phyloP scores from a whole-genome alignment of 2,113 vertebrate genomes.

The Aviceda subcristata region DNA sequence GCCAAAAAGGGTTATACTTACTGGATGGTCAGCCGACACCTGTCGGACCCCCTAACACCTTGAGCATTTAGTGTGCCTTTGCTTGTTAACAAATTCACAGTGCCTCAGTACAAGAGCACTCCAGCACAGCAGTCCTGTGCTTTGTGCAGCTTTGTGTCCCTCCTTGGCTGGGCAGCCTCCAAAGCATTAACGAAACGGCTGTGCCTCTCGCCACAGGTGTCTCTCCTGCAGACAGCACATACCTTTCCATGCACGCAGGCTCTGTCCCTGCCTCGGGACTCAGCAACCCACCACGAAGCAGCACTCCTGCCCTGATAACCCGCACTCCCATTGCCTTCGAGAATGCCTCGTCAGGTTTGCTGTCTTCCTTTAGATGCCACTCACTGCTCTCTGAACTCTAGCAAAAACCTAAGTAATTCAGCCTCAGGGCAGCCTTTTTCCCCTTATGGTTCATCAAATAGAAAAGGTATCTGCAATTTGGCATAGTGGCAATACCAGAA shows the following conservation, averaged over 20 bases:
- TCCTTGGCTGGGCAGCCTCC: fast-evolving
- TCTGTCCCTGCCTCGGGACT: background rate
- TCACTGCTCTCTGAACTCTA: background rate
- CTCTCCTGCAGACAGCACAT: background rate
- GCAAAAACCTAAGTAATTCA: background rate
- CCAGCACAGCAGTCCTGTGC: background rate
- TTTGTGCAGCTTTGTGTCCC: background rate
- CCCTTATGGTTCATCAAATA: background rate
- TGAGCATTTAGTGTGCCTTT: background rate
- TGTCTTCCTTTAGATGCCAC: background rate
- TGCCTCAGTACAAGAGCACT: fast-evolving
- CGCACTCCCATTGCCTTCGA: background rate
- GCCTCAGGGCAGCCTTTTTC: background rate
- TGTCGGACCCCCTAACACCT: background rate
- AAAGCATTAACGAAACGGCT: background rate
- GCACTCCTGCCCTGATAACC: constrained; percentile 1
- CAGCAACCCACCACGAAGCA: background rate
- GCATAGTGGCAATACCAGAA: background rate
- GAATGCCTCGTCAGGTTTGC: constrained; percentile 55
- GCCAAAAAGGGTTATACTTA: background rate
- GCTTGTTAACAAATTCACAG: background rate
- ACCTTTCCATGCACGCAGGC: background rate
- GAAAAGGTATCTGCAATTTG: background rate
- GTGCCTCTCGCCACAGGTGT: constrained; percentile 32
- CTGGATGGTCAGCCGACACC: background rate